These are phyloP conservation scores for Salarias fasciatus DNA, from an alignment of 2,797 vertebrate species.

Conservation along the genomic window DNA sequence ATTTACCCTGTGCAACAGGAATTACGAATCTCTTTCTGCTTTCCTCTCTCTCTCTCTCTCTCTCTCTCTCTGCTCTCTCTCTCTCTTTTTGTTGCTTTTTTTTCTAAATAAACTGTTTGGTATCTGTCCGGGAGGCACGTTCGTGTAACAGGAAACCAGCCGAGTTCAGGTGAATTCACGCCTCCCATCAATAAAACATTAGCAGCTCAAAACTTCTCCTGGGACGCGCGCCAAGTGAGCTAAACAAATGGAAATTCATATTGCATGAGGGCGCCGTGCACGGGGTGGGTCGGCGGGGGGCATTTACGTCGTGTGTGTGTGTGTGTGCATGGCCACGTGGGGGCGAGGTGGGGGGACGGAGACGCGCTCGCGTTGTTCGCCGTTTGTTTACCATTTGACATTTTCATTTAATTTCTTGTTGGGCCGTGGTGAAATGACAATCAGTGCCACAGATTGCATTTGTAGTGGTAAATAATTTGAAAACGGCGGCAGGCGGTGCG, in stretches of 20 bases:
- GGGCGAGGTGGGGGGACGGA: constrained; percentile 5
- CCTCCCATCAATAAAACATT: constrained; percentile 75
- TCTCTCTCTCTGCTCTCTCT: too few species aligned
- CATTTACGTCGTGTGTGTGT: constrained; percentile 10
- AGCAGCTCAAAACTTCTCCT: constrained; percentile 60
- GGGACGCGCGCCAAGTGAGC: constrained; percentile 61
- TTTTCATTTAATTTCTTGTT: constrained; percentile 75
- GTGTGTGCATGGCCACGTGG: background rate
- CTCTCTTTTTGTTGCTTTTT: background rate
- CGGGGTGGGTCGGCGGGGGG: constrained; percentile 4
- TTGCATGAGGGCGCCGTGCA: constrained; percentile 61
- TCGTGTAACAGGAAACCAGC: constrained; percentile 19
- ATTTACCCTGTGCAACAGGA: constrained; percentile 46
- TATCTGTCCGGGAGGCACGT: constrained; percentile 32
- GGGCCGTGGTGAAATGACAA: constrained; percentile 63
- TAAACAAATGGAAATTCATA: constrained; percentile 80
- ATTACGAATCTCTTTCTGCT: constrained; percentile 28
- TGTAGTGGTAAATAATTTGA: constrained; percentile 62
- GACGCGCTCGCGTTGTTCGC: constrained; percentile 29
- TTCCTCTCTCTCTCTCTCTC: background rate
- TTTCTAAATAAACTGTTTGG: constrained; percentile 3
- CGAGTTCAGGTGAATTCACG: constrained; percentile 53
- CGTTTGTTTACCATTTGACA: constrained; percentile 72
- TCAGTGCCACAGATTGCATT: constrained; percentile 60
- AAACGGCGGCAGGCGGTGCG: constrained; percentile 26